Base-by-base conservation (phyloP, 2,113 vertebrate genomes). In the Camarhynchus parvulus region DNA sequence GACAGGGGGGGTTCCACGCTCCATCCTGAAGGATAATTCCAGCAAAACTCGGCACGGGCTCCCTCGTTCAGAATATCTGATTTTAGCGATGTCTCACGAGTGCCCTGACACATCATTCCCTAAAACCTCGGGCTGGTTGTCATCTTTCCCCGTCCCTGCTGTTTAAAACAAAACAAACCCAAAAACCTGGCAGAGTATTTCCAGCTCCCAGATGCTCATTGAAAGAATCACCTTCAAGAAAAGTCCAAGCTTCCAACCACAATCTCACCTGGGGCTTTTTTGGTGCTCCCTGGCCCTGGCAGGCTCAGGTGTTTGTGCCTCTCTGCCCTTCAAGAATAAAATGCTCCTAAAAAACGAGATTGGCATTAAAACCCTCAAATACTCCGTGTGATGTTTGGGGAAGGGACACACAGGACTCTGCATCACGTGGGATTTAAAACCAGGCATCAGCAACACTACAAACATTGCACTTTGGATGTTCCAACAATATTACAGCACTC, bases 201-300 rank as follows among this genome's bases (percentile, higher is more conserved):
- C 64, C 56, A 83, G 39, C 39, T 97, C 20, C 88, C 95, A 2
- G 95, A 95, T 10, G 83, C 79, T 46, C 97, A 96, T 28, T 3
- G 2, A 23, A 95, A 42, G 41, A 91, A 93, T 64, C 62, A 91
- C 56, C 53, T 96, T 52, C 50, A 52, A 52, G 50, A 52, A 52
- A 30, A 52, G 27, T 11, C 50, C 50, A 30, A 28, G 50, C 50
- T 52, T 28, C 50, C 50, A 52, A 10, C 50, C 49, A 52, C 50
- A 52, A 52, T 52, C 50, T 7, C 50, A 52, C 50, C 50, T 30
- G 50, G 50, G 10, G 50, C 50, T 30, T 30, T 52, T 52, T 52
- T 30, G 50, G 50, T 16, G 50, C 50, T 52, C 50, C 50, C 50
- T 50, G 8, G 24, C 8, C 49, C 24, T 52, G 50, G 50, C 50